Base-by-base conservation (phyloP, 2,113 vertebrate species). In the Brachyhypopomus gauderio region DNA sequence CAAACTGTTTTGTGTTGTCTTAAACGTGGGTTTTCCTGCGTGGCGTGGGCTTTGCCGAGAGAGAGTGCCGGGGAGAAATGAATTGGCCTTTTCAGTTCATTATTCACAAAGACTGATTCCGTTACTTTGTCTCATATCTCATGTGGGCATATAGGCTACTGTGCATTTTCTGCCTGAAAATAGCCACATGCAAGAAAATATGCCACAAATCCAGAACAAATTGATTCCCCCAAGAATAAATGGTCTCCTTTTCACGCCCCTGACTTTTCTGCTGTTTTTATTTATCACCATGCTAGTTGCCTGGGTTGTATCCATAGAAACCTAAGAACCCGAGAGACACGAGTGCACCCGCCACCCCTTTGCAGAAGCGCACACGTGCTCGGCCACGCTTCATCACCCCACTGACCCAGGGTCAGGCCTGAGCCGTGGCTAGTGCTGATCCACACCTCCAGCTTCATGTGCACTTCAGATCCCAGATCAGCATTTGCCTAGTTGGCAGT, bases 221-320 rank as follows among this genome's bases (percentile, higher is more conserved):
- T 1, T 8, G 55, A 23, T 72, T 78, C 27, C 55, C 67, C 41
- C 8, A 63, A 67, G 23, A 81, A 60, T 20, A 30, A 34, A n/a
- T 63, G 25, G 76, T 69, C n/a, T 62, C 71, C 52, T 64, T 75
- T 76, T 72, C 59, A 27, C 63, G 22, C 27, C 48, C 1, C 5
- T 41, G 4, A 72, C 45, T 72, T 79, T 64, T 64, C 45, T 78
- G 63, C 76, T 30, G 23, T 45, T 58, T 75, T 75, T 30, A 70
- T 74, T 59, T n/a, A 23, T 72, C 14, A 41, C 60, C 0, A 11
- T 30, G 14, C 55, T 74, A 58, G 58, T 62, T 81, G 70, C 77
- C 72, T 59, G 25, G 55, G 30, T 73, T 7, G 81, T 86, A 86
- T 77, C 74, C 81, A 85, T 85, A 86, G 85, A 74, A 83, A 86